Conservation (phyloP, 2,797 vertebrate genomes). For the Pseudomugil gertrudae region DNA sequence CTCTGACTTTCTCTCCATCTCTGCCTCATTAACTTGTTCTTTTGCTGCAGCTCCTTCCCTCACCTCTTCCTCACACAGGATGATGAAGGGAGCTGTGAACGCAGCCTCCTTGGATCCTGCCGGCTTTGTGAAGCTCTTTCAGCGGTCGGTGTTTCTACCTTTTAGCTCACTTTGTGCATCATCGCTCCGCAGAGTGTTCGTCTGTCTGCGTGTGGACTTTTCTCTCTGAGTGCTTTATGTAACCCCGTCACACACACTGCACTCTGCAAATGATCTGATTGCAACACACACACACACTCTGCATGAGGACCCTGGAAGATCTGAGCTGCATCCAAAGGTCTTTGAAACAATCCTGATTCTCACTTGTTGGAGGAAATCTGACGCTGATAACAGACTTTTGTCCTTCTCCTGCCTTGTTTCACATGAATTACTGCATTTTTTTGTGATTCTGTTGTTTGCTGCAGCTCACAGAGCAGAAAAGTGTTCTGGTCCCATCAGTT, state of each 20-base stretch:
- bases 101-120: slow-evolving; percentile 23
- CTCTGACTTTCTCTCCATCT: neutral
- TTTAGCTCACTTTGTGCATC: slow-evolving; percentile 50
- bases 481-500: no score
- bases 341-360: neutral
- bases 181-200: slow-evolving; percentile 28
- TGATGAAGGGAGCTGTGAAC: slow-evolving; percentile 8
- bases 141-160: slow-evolving; percentile 26
- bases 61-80: slow-evolving; percentile 8
- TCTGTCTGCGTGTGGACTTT: slow-evolving; percentile 14
- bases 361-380: neutral
- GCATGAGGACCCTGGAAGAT: neutral
- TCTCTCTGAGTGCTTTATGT: slow-evolving; percentile 52
- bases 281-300: slow-evolving; percentile 4
- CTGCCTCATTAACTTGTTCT: neutral
- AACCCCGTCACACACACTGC: slow-evolving; percentile 17
- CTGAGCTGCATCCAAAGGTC: neutral
- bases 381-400: no score
- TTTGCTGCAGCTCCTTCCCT: neutral
- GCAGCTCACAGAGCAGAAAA: no score
- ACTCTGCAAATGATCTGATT: slow-evolving; percentile 16
- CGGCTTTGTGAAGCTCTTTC: slow-evolving; percentile 21
- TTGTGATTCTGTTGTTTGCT: no score
- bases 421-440: no score
- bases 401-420: no score